phyloP scores from a whole-genome alignment of 2,797 vertebrate species.

The Urocyon cinereoargenteus region DNA sequence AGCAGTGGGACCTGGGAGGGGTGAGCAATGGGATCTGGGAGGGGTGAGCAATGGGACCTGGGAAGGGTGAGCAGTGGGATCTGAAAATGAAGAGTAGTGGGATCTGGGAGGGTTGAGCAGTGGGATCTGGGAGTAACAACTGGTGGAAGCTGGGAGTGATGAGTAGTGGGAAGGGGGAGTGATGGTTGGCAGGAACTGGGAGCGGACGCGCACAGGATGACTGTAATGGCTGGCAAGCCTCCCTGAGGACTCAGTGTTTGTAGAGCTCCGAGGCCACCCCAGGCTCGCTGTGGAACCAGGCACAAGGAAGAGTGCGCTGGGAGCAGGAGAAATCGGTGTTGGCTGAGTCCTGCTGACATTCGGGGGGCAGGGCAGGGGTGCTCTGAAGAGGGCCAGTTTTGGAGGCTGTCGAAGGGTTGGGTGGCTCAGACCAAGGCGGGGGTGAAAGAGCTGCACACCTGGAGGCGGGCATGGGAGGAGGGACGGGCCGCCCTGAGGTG shows the following conservation, averaged over 20 bases:
- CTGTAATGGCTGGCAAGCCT: neutral
- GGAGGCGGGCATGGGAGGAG: neutral
- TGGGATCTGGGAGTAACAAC: neutral
- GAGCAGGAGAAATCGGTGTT: neutral
- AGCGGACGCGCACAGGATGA: neutral
- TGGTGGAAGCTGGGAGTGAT: neutral
- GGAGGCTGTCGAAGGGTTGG: neutral
- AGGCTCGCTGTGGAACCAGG: neutral
- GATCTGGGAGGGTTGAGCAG: neutral
- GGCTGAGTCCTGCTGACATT: no score
- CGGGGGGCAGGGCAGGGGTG: neutral
- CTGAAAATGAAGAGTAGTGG: neutral
- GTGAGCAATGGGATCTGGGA: neutral
- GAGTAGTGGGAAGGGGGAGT: neutral
- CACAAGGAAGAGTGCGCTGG: neutral
- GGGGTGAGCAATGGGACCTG: neutral
- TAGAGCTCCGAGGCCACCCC: neutral
- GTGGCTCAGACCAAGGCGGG: neutral
- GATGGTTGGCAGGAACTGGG: neutral
- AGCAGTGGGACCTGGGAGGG: neutral
- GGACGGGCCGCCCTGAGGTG: accelerated
- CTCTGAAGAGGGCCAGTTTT: neutral
- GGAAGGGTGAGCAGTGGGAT: neutral
- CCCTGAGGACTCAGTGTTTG: neutral
- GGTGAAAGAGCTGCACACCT: neutral